Base-by-base conservation (phyloP, 2,113 vertebrate species). In the Sylvia atricapilla region DNA sequence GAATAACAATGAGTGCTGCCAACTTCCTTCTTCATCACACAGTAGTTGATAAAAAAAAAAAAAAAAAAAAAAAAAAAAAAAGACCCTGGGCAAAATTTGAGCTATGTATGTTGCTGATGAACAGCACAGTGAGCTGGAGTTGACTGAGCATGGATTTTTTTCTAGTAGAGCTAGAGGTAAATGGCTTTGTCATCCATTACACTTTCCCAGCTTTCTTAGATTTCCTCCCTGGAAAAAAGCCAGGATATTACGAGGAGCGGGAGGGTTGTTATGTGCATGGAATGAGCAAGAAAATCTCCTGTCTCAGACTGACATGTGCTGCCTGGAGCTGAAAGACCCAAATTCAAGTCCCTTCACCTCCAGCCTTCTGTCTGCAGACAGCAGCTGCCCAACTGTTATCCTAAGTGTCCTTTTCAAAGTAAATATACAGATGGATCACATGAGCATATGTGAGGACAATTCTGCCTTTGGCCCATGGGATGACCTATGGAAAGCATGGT, bases 121-220 rank as follows among this genome's bases (percentile, higher is more conserved):
- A 84, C 52, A 86, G 60, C 1, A 0, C 56, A 76, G 91, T 63
- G 60, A 92, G 73, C 47, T 73, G 69, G 69, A 92, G 83, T 52
- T 96, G 85, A 90, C 68, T 78, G 76, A 92, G 73, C 72, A 56
- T 72, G 79, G 85, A 77, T 86, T 96, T 87, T 87, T 92, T 94
- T 94, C 79, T 68, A 49, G 53, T 55, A 87, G 64, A 94, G 43
- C 62, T 94, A 67, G 74, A 84, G 62, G 93, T 94, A 95, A 94
- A 89, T 56, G 89, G 77, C 69, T 94, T 91, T 96, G 80, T 82
- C 93, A 94, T 84, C 84, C 80, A 94, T 84, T 89, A 94, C 28
- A 41, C 50, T 94, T 89, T 68, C 58, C 80, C 86, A 94, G 60
- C 56, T 95, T 96, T 92, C 94, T 94, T 87, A 92, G 91, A 91